These are phyloP conservation scores for Scytalopus superciliaris DNA, from an alignment of 2,113 vertebrate genomes.

Conservation along the genomic window DNA sequence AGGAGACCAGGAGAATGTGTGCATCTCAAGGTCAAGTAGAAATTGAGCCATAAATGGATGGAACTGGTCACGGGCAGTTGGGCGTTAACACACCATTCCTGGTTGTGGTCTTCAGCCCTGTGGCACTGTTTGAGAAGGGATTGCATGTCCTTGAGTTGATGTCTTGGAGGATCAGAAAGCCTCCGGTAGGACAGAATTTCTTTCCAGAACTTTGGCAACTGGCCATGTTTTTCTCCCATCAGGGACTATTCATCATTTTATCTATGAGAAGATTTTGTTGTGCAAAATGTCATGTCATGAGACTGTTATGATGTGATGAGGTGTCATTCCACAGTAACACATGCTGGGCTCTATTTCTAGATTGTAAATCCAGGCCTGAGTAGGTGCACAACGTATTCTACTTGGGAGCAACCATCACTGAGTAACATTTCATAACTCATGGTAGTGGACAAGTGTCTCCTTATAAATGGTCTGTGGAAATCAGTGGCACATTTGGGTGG, in stretches of 20 bases:
- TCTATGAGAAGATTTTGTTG: conserved; percentile 18
- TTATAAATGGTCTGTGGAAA: not conserved
- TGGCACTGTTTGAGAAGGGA: not conserved
- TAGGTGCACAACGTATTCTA: not conserved
- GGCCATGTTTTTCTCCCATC: not conserved
- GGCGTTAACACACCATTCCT: not conserved
- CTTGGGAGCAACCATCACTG: not conserved
- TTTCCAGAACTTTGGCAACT: not conserved
- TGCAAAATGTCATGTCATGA: not conserved
- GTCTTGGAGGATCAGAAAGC: not conserved
- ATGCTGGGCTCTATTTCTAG: not conserved
- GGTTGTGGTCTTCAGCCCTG: not conserved
- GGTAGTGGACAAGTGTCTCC: not conserved
- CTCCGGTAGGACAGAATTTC: not conserved
- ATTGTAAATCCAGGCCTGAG: not conserved
- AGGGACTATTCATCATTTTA: not conserved
- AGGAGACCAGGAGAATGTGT: not conserved
- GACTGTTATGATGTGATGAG: not conserved
- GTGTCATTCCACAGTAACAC: not conserved
- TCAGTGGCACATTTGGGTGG: not conserved
- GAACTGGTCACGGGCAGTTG: not conserved
- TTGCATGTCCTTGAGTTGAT: not conserved
- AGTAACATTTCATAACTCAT: not conserved
- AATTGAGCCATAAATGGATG: not conserved
- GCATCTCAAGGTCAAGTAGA: not conserved